Evolutionary conservation across 2,113 vertebrate species (phyloP), one percentile per base, ranked within the genome.

Genomic region (Neodon shergylaensis): DNA sequence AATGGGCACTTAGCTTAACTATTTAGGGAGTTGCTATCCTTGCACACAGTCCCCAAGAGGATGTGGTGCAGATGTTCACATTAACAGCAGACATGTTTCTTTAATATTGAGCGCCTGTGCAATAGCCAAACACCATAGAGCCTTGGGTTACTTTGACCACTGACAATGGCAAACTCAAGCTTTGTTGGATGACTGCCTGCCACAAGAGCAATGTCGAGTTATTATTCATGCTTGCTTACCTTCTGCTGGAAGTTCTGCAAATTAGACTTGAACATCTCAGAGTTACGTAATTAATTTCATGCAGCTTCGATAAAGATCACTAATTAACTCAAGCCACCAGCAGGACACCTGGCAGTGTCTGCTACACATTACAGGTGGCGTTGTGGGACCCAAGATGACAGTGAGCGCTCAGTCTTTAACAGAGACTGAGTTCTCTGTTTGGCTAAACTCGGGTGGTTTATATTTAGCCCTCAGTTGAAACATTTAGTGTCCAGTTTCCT

Each of bases 251-350:
- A 93, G 44, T 74, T 26, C n/a, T 92, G 39, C 70, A 90, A 95
- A 92, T 95, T 76, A 90, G 76, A 81, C 82, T 90, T 81, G 91
- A 96, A 81, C 72, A 81, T 76, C 70, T 85, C 58, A 79, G 83
- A 88, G 83, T 36, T 93, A 16, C 81, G 65, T 90, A 88, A 96
- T 95, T 92, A 97, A 96, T 90, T 97, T 92, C 28, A 85, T 52
- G 87, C 72, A 33, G 16, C 85, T 86, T 90, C 58, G 78, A 4
- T 78, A 65, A 88, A 77, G 81, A 90, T 49, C 28, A 52, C 26
- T 95, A 90, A 92, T 88, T 76, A 86, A 95, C 72, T 90, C 70
- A 72, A 94, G 91, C 52, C 76, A 92, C 76, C 65, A 76, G 16
- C 70, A 92, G 70, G 39, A 90, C 54, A 78, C 42, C 87, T 54